Evolutionary conservation across 2,797 vertebrate genomes (phyloP).

Genomic region (Tragelaphus oryx): DNA sequence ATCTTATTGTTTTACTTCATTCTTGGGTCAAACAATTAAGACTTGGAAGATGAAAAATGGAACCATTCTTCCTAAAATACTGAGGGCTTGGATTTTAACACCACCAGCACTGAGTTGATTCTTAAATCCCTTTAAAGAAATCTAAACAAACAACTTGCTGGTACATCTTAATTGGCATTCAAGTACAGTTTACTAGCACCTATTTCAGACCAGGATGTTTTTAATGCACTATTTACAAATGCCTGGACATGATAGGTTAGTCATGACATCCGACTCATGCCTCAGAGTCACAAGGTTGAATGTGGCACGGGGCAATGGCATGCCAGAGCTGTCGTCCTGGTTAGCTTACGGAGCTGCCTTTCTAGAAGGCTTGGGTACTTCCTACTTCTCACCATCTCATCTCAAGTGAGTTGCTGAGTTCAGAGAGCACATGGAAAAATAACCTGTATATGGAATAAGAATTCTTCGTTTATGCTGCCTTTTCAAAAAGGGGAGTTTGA

Average conservation of each 20-base stretch:
- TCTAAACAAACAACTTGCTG: not conserved
- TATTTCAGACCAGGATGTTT: slow-evolving; percentile 58
- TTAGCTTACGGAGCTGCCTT: slow-evolving; percentile 11
- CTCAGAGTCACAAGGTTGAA: slow-evolving; percentile 58
- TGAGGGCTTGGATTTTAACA: not conserved
- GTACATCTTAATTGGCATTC: slow-evolving; percentile 30
- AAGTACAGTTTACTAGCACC: slow-evolving; percentile 20
- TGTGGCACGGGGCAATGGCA: not conserved
- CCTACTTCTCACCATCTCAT: not conserved
- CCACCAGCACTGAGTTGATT: not conserved
- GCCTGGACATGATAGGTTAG: slow-evolving; percentile 28
- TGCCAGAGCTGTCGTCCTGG: not conserved
- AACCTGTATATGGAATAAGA: not conserved
- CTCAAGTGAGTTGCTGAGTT: slow-evolving; percentile 16
- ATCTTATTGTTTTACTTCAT: slow-evolving; percentile 40
- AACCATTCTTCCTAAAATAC: not conserved
- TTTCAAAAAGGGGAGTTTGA: not conserved
- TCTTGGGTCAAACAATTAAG: not conserved
- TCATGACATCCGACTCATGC: slow-evolving; percentile 32
- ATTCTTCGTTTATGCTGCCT: not conserved
- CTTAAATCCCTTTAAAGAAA: slow-evolving; percentile 31
- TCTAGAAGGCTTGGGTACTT: slow-evolving; percentile 17
- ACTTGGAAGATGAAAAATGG: slow-evolving; percentile 4
- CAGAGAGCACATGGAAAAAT: not conserved
- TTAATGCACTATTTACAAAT: slow-evolving; percentile 50